Evolutionary conservation across 1,140 invertebrate species (phyloP).

Genomic region (Chionoecetes opilio): DNA sequence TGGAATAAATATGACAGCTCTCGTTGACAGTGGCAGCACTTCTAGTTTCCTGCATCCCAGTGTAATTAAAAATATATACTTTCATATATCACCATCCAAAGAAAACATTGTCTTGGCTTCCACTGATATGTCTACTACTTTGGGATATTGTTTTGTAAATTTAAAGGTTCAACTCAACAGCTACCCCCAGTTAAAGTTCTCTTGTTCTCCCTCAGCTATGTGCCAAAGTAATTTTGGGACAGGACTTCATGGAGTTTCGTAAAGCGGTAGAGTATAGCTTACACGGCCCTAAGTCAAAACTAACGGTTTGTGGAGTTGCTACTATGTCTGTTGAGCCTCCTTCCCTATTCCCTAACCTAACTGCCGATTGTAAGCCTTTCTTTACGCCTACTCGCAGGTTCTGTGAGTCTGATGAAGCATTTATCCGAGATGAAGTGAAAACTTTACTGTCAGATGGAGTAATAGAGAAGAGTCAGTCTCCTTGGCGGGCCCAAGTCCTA

Average conservation of each 20-base stretch:
- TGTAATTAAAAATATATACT: neutral
- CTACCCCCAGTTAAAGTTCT: neutral
- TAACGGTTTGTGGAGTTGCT: conserved; percentile 32
- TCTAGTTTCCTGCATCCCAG: neutral
- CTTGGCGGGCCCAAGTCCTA: too few species aligned
- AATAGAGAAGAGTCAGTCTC: too few species aligned
- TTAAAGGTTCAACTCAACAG: neutral
- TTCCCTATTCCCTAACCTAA: conserved; percentile 18
- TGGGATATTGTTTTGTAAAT: neutral
- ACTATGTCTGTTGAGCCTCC: neutral
- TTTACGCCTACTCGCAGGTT: neutral
- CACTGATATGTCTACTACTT: neutral
- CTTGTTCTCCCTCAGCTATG: neutral
- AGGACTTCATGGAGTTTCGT: neutral
- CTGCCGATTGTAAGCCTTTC: conserved; percentile 29
- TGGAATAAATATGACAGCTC: too few species aligned
- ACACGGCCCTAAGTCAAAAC: neutral
- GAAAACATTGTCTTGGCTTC: neutral
- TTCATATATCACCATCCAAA: neutral
- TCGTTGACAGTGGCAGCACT: neutral
- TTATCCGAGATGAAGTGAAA: conserved; percentile 20
- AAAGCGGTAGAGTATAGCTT: neutral
- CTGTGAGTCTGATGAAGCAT: neutral
- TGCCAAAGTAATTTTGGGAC: neutral
- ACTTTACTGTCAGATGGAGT: too few species aligned